A percentile compares a stretch with the other conserved stretches of the same genome.
phyloP scores from a whole-genome alignment of 2,113 vertebrate species.

The Boulengerochromis microlepis region DNA sequence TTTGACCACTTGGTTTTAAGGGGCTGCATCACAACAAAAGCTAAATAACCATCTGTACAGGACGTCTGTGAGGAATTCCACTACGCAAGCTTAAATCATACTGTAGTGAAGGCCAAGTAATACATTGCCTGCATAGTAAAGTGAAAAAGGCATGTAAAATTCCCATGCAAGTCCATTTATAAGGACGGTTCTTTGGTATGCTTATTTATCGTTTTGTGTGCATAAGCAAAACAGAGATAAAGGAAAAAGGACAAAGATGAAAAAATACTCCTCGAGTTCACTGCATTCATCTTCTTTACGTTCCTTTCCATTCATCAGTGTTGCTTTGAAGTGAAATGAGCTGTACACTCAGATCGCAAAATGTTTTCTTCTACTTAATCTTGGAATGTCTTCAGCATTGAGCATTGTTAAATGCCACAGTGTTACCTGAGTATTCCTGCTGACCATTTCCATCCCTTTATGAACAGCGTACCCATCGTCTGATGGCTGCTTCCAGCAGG shows the following conservation, averaged over 20 bases:
- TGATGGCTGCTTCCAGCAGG: not conserved
- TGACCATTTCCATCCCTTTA: not conserved
- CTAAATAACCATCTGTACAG: not conserved
- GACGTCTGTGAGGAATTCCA: not conserved
- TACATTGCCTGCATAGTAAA: not conserved
- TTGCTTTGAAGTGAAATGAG: not conserved
- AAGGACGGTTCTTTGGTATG: not conserved
- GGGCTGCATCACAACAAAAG: not conserved
- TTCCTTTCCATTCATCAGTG: not conserved
- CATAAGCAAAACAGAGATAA: not conserved
- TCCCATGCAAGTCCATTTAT: not conserved
- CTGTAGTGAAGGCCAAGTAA: not conserved
- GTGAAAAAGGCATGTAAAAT: not conserved
- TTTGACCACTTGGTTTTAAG: not conserved
- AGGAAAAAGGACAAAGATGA: not conserved
- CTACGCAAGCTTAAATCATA: not conserved
- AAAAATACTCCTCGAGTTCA: not conserved
- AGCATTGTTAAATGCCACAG: not conserved
- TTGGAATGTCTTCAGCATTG: not conserved
- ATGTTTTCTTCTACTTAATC: not conserved
- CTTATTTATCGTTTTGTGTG: not conserved
- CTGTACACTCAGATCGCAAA: not conserved
- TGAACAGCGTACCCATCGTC: not conserved
- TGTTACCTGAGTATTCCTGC: not conserved
- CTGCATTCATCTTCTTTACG: conserved; percentile 13